These are phyloP conservation scores for Chymomyza fuscimana DNA, from an alignment of 2,888 invertebrate species.

Conservation along the genomic window DNA sequence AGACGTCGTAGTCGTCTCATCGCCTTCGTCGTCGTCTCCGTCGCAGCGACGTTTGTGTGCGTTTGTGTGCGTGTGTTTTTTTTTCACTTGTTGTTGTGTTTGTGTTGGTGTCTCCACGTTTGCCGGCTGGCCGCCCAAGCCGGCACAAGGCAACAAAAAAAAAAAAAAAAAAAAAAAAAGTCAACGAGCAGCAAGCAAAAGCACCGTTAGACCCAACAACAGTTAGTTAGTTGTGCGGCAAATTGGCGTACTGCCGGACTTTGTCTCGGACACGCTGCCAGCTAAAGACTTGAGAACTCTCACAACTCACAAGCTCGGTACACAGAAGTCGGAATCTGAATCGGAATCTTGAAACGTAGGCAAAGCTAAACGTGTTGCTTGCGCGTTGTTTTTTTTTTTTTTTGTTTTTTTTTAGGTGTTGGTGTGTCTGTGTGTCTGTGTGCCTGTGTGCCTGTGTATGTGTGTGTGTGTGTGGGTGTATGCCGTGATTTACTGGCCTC, in stretches of 20 bases:
- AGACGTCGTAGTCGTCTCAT: slow-evolving; percentile 75
- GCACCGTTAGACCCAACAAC: neutral
- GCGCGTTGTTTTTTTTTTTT: neutral
- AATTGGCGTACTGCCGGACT: slow-evolving; percentile 2
- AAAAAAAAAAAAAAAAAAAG: slow-evolving; percentile 6
- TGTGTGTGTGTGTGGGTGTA: slow-evolving; percentile 16
- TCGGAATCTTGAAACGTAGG: neutral
- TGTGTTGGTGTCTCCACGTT: neutral
- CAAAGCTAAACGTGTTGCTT: slow-evolving; percentile 42
- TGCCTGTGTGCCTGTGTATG: slow-evolving; percentile 3
- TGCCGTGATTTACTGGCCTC: slow-evolving; percentile 33
- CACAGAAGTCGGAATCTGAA: neutral
- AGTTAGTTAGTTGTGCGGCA: slow-evolving; percentile 1
- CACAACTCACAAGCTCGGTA: neutral
- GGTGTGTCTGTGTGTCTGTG: slow-evolving; percentile 13
- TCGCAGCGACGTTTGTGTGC: slow-evolving; percentile 21
- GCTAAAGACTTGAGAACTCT: neutral
- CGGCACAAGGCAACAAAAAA: neutral
- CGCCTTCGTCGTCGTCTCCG: slow-evolving; percentile 47
- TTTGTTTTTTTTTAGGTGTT: neutral
- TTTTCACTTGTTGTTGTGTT: slow-evolving; percentile 2
- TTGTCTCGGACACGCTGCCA: neutral
- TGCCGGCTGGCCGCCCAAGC: neutral
- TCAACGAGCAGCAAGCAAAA: neutral
- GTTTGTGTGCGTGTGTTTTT: neutral